Conservation (phyloP, 2,888 invertebrate genomes). For the Plusia festucae region DNA sequence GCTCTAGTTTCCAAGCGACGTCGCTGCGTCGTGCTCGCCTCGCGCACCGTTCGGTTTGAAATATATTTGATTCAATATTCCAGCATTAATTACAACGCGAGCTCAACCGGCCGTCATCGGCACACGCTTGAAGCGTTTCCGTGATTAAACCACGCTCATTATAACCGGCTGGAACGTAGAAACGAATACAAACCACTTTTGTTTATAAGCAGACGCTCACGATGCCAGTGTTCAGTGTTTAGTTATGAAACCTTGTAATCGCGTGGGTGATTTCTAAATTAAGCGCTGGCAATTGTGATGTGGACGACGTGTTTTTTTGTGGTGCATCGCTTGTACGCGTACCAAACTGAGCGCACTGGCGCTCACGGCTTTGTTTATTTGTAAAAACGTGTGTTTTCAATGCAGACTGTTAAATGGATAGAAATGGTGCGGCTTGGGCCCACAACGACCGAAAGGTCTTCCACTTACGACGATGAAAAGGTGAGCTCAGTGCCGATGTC, state of each 20-base stretch:
- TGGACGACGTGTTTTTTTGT: slow-evolving; percentile 70
- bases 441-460: slow-evolving; percentile 71
- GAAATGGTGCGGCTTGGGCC: slow-evolving; percentile 85
- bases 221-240: slow-evolving; percentile 73
- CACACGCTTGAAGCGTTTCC: slow-evolving; percentile 61
- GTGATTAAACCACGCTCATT: slow-evolving; percentile 69
- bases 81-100: slow-evolving; percentile 49
- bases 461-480: slow-evolving; percentile 81
- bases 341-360: slow-evolving; percentile 52
- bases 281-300: slow-evolving; percentile 76
- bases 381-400: slow-evolving; percentile 66
- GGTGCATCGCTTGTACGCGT: slow-evolving; percentile 62
- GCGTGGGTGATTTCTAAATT: slow-evolving; percentile 83
- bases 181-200: slow-evolving; percentile 69
- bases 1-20: slow-evolving; percentile 74
- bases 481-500: slow-evolving; percentile 68
- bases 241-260: slow-evolving; percentile 80
- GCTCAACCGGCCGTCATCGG: slow-evolving; percentile 56
- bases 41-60: slow-evolving; percentile 54
- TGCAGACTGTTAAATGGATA: slow-evolving; percentile 87
- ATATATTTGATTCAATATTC: slow-evolving; percentile 52
- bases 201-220: slow-evolving; percentile 80
- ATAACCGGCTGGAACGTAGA: slow-evolving; percentile 64
- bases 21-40: slow-evolving; percentile 71
- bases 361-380: slow-evolving; percentile 56